Base-by-base conservation (phyloP, 2,113 vertebrate genomes). In the Sander lucioperca region DNA sequence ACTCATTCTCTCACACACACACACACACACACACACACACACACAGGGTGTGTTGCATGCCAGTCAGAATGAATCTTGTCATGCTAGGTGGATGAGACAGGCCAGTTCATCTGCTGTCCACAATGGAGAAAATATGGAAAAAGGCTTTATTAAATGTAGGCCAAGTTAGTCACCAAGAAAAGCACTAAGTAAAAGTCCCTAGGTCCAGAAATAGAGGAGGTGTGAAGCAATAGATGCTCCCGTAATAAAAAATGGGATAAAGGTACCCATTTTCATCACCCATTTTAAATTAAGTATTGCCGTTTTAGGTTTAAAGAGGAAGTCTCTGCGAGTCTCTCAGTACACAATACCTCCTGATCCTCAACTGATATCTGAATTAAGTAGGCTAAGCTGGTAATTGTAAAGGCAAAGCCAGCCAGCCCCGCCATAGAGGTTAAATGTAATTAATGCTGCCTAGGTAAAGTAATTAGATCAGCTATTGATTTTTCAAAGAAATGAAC, bases 61-160 rank as follows among this genome's bases (percentile, higher is more conserved):
- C 85, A 74, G 67, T 84, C 80, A 70, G 50, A 61, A 87, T 89
- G 39, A 58, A 87, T 89, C 84, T 80, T 51, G 76, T 87, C 89
- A 85, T 8, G 63, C 33, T 78, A 70, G 70, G 73, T 80, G 78
- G 72, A 82, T 47, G 43, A 87, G 91, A 88, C 79, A 69, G 72
- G 66, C 9, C 80, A 80, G 78, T 86, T 82, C 82, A 67, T 77
- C 75, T 48, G 81, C 68, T 83, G 86, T 91, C 86, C 80, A 91
- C 88, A 91, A 89, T 83, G 53, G 64, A 93, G 66, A 74, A 90
- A 86, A 71, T 88, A 56, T 81, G 85, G 82, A 83, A 88, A 86
- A 81, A 71, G 61, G 63, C 68, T 81, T 83, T 59, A 25, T 33
- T 69, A 90, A 92, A 92, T 87, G 80, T 88, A 89, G 86, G 88